phyloP scores from a whole-genome alignment of 1,140 invertebrate genomes.

The Cephus cinctus region DNA sequence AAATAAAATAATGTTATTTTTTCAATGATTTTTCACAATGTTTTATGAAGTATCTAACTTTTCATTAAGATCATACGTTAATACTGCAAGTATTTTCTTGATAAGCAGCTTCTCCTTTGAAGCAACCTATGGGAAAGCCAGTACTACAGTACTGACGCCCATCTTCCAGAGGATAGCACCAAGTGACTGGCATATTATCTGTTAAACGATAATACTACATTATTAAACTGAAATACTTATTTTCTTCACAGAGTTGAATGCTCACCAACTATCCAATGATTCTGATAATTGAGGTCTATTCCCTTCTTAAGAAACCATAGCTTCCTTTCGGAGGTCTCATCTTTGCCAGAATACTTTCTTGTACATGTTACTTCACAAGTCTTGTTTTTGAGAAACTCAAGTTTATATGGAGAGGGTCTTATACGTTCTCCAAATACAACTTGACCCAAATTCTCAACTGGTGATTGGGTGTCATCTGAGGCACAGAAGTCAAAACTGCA shows the following conservation, averaged over 20 bases:
- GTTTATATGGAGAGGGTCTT: conserved; percentile 83
- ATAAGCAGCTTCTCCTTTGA: conserved; percentile 61
- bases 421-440: conserved; percentile 98
- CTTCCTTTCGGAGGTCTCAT: conserved; percentile 66
- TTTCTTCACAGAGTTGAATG: no score
- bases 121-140: conserved; percentile 98
- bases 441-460: conserved; percentile 96
- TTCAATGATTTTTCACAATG: neutral
- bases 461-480: conserved; percentile 71
- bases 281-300: conserved; percentile 96
- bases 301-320: conserved; percentile 85
- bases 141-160: conserved; percentile 84
- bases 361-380: conserved; percentile 72
- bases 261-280: conserved; percentile 92
- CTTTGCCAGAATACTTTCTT: conserved; percentile 70
- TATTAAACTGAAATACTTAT: no score
- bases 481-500: conserved; percentile 87
- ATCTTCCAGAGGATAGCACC: conserved; percentile 86
- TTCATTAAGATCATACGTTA: conserved; percentile 44
- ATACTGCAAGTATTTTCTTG: conserved; percentile 66
- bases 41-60: neutral
- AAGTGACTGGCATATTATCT: conserved; percentile 97
- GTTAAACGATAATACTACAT: conserved; percentile 4
- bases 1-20: conserved; percentile 17
- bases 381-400: conserved; percentile 70